Evolutionary conservation across 1,140 invertebrate species (phyloP), one percentile per base, ranked within the genome.

Genomic region (Belonocnema kinseyi): DNA sequence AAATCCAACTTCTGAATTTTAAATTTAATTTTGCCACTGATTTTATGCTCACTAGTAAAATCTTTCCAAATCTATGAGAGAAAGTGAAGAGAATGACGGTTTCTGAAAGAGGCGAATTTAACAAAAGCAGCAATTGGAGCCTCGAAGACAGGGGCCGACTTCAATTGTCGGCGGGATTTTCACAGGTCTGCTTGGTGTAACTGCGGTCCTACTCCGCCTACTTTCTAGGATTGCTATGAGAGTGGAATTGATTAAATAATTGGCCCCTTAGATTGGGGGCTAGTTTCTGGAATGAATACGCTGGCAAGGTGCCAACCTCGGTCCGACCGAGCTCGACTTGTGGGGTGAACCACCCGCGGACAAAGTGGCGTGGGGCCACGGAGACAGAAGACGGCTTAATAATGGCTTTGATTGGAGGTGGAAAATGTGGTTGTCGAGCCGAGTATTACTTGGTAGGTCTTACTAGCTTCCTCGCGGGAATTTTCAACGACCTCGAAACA

Each of bases 201-300:
- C 73, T 85, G 77, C 78, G 81, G 77, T 74, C 77, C 74, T 77
- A 78, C 82, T 78, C 83, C 84, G 80, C 61, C 61, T 4, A 66
- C 16, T 66, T 66, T 66, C 61, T 40, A 80, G 82, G 82, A 84
- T 85, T 86, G 86, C 86, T 89, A 90, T 91, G 89, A 90, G 90
- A 87, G 85, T 89, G 85, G 88, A 91, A 91, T 91, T 91, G 90
- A 92, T 92, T 92, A 91, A 90, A 92, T 92, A 92, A 92, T 91
- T 92, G 90, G 90, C 87, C 87, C 86, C 86, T 91, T 90, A 88
- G 89, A 90, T 91, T 88, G 88, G 88, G 84, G 84, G 86, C 86
- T 91, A 90, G 90, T 90, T 90, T 89, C 87, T 85, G 85, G 87
- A 90, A 92, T 91, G 90, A 91, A 91, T 91, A 88, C 89, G 86